Percentiles rank a stretch among this genome's conserved stretches.
Evolutionary conservation across 1,140 invertebrate genomes (phyloP).

Genomic region (Schlechtendalia chinensis): DNA sequence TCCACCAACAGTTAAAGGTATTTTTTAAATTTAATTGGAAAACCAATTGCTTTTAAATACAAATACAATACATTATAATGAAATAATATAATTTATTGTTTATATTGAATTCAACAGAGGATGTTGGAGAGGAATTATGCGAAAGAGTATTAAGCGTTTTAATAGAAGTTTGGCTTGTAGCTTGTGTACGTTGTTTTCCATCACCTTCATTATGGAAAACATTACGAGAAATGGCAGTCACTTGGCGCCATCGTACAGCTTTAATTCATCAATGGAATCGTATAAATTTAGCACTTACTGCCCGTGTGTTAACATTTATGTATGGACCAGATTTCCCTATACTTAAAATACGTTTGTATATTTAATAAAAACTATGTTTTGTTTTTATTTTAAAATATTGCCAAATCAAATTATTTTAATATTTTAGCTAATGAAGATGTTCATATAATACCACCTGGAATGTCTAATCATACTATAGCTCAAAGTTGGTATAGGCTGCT

Average conservation of each 20-base stretch:
- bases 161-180: constrained; percentile 92
- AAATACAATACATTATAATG: too few relatives aligned
- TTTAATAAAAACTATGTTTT: constrained; percentile 25
- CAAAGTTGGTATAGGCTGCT: constrained; percentile 94
- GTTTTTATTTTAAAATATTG: background rate
- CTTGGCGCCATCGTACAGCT: constrained; percentile 89
- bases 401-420: constrained; percentile 21
- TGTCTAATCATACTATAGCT: constrained; percentile 84
- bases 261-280: constrained; percentile 94
- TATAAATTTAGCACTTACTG: constrained; percentile 85
- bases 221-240: constrained; percentile 83
- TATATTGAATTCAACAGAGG: constrained; percentile 61
- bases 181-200: constrained; percentile 86
- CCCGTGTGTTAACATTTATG: constrained; percentile 79
- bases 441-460: constrained; percentile 74
- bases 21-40: too few relatives aligned
- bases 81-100: background rate
- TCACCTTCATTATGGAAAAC: constrained; percentile 95
- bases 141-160: constrained; percentile 89
- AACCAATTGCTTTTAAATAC: too few relatives aligned
- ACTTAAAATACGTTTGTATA: constrained; percentile 70
- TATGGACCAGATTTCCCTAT: constrained; percentile 85
- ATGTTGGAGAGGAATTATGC: constrained; percentile 91
- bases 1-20: constrained; percentile 82
- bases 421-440: constrained; percentile 78